Evolutionary conservation across 2,797 vertebrate species (phyloP).

Genomic region (Darevskia mixta): DNA sequence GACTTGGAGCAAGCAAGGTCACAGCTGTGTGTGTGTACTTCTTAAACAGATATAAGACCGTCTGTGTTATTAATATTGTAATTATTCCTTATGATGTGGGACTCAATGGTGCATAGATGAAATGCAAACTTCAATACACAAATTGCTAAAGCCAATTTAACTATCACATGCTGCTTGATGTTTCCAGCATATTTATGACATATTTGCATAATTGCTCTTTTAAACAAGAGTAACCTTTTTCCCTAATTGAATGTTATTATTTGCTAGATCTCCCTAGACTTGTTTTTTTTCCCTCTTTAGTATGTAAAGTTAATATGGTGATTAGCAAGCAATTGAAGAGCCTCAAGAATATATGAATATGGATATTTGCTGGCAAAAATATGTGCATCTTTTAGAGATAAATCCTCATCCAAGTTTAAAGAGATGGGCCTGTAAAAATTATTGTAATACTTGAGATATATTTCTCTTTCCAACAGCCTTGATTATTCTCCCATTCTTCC

Average conservation of each 20-base stretch:
- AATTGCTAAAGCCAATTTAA: constrained; percentile 52
- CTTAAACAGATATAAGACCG: constrained; percentile 6
- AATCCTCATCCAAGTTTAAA: neutral
- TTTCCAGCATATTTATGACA: constrained; percentile 42
- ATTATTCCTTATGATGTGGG: constrained; percentile 46
- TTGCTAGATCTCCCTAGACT: constrained; percentile 49
- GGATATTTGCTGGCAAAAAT: neutral
- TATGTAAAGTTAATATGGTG: constrained; percentile 35
- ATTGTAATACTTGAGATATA: neutral
- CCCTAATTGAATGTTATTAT: constrained; percentile 54
- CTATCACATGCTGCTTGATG: constrained; percentile 43
- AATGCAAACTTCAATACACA: constrained; percentile 51
- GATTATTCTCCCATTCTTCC: neutral
- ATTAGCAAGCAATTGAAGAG: constrained; percentile 13
- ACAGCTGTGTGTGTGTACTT: neutral
- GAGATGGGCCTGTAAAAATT: neutral
- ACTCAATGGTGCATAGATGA: constrained; percentile 51
- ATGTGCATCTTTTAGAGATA: constrained; percentile 10
- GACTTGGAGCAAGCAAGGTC: too few relatives aligned
- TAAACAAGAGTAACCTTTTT: constrained; percentile 59
- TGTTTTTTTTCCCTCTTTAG: constrained; percentile 42
- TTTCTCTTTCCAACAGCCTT: neutral
- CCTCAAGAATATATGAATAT: constrained; percentile 34
- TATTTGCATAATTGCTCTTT: constrained; percentile 54
- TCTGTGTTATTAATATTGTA: neutral